A percentile compares a stretch with the other conserved stretches of the same genome.
These are phyloP conservation scores for Diglossa brunneiventris DNA, from an alignment of 2,113 vertebrate genomes.

Conservation along the genomic window DNA sequence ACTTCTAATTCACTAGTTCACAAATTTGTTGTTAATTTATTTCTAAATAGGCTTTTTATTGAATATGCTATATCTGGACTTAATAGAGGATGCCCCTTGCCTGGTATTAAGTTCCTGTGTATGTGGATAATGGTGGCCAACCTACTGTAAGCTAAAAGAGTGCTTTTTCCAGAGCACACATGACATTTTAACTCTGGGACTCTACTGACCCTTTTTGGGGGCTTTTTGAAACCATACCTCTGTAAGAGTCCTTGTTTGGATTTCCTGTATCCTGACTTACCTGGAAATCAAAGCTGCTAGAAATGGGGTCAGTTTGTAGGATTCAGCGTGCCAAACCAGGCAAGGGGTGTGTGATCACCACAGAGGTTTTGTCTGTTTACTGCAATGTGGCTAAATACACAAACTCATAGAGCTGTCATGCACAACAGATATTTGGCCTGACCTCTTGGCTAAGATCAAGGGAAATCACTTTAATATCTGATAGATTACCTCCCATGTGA, in stretches of 20 bases:
- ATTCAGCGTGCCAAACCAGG: not conserved
- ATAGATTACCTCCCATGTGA: not conserved
- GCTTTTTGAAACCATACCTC: conserved; percentile 4
- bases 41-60: conserved; percentile 67
- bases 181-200: not conserved
- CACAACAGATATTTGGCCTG: conserved; percentile 1
- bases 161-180: not conserved
- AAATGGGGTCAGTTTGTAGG: not conserved
- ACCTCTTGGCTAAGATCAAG: conserved; percentile 16
- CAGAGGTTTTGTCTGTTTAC: not conserved
- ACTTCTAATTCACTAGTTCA: conserved; percentile 31
- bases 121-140: not conserved
- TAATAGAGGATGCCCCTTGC: conserved; percentile 22
- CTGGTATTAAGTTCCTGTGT: not conserved
- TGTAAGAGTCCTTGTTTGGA: not conserved
- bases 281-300: conserved; percentile 34
- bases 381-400: not conserved
- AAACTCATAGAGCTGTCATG: not conserved
- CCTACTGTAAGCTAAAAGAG: not conserved
- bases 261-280: not conserved
- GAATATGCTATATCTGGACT: conserved; percentile 44
- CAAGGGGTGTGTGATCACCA: accelerated
- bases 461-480: conserved; percentile 30
- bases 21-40: conserved; percentile 67
- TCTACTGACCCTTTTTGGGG: not conserved